Evolutionary conservation across 2,113 vertebrate species (phyloP).

Genomic region (Engystomops pustulosus): DNA sequence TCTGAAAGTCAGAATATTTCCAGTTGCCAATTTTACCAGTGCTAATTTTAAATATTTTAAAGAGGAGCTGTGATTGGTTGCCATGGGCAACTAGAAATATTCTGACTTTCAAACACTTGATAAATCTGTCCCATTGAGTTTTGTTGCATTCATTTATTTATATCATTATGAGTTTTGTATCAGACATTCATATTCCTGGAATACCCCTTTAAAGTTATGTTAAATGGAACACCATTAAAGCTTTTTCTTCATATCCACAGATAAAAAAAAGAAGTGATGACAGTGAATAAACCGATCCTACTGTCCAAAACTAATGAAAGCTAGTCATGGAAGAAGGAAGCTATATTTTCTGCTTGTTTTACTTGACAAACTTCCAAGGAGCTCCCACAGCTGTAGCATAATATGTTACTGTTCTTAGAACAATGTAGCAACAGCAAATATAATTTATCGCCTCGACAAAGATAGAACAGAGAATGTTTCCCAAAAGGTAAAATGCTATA

Average conservation of each 20-base stretch:
- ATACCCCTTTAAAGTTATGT: too few relatives aligned
- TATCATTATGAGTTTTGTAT: too few relatives aligned
- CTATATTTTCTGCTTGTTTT: slow-evolving; percentile 15
- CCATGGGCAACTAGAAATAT: too few relatives aligned
- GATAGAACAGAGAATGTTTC: slow-evolving; percentile 11
- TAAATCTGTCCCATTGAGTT: too few relatives aligned
- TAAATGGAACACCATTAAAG: slow-evolving; percentile 27
- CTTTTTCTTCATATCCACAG: neutral
- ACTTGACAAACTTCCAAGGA: neutral
- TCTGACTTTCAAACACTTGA: too few relatives aligned
- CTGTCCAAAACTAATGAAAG: slow-evolving; percentile 36
- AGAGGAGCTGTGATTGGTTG: too few relatives aligned
- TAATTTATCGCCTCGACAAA: slow-evolving; percentile 24
- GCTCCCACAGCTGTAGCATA: slow-evolving; percentile 4
- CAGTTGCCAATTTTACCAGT: too few relatives aligned
- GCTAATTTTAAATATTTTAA: too few relatives aligned
- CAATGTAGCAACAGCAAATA: neutral
- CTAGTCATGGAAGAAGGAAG: neutral
- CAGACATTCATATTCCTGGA: too few relatives aligned
- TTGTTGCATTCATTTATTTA: too few relatives aligned
- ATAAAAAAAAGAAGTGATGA: slow-evolving; percentile 26
- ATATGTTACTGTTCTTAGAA: slow-evolving; percentile 15
- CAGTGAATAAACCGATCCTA: neutral
- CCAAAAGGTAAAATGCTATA: slow-evolving; percentile 18
- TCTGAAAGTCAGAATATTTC: too few relatives aligned